These are phyloP conservation scores for Chondrilla cf. caribensis DNA, from an alignment of 37 sponge, comb jelly and placozoan species.

Conservation along the genomic window DNA sequence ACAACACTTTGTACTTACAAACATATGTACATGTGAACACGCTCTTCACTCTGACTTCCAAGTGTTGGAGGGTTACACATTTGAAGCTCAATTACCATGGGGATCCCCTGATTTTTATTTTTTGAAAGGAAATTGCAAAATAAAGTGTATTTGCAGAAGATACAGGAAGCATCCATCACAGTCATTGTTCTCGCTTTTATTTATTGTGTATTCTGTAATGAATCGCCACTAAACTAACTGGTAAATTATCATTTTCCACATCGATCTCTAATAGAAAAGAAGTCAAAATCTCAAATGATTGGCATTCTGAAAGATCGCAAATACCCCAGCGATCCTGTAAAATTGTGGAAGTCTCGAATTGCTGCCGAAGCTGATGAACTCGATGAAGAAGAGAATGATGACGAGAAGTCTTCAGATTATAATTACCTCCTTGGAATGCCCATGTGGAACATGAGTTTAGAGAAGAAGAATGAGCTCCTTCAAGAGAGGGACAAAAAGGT, in stretches of 20 bases:
- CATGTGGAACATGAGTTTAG: conserved; percentile 80
- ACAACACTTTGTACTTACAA: background rate
- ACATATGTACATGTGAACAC: no score
- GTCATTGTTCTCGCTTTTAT: background rate
- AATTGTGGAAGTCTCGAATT: conserved; percentile 73
- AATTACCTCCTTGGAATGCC: conserved; percentile 89
- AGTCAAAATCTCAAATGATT: conserved; percentile 73
- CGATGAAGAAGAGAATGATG: conserved; percentile 38
- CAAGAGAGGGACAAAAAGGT: conserved; percentile 86
- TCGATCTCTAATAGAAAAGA: conserved; percentile 70
- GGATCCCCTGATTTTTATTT: no score
- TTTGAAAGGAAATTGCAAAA: no score
- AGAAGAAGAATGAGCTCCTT: conserved; percentile 87
- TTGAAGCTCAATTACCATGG: no score
- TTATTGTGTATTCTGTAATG: no score
- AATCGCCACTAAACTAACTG: no score
- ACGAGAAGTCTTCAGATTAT: conserved; percentile 63
- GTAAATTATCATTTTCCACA: no score
- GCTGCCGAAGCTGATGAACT: conserved; percentile 21
- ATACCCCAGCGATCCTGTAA: conserved; percentile 90
- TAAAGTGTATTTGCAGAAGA: no score
- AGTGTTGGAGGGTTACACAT: no score
- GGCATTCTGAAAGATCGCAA: conserved; percentile 46
- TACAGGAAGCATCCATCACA: background rate
- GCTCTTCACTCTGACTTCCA: no score